phyloP scores from a whole-genome alignment of 2,113 vertebrate species.

The Calidris pugnax region DNA sequence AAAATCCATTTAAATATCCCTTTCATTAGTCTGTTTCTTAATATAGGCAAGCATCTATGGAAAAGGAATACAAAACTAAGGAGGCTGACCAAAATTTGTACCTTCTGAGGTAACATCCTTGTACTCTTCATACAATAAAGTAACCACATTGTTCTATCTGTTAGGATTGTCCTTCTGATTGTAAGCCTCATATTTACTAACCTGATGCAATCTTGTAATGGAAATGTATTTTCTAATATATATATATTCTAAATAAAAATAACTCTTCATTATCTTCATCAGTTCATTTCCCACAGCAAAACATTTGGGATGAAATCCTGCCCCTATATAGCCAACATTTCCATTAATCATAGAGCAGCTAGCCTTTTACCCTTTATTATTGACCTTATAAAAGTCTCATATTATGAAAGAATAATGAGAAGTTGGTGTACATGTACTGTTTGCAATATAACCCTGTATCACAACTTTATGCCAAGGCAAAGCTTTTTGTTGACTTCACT shows the following conservation, averaged over 20 bases:
- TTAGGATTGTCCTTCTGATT: background rate
- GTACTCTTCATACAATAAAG: background rate
- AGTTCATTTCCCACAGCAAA: background rate
- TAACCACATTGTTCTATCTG: background rate
- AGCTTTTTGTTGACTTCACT: background rate
- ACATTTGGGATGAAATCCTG: background rate
- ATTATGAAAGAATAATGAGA: background rate
- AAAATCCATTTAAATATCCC: background rate
- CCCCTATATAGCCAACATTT: background rate
- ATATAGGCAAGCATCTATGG: background rate
- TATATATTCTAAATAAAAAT: background rate
- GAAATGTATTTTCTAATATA: background rate
- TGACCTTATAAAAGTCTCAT: background rate
- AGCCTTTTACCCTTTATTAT: background rate
- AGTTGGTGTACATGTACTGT: background rate
- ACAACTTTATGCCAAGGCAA: background rate
- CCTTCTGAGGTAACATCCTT: background rate
- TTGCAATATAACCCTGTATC: background rate
- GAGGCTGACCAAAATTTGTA: background rate
- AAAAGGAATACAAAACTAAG: background rate
- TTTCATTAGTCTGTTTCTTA: background rate
- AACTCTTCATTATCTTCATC: background rate
- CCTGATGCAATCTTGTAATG: background rate
- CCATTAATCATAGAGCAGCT: background rate
- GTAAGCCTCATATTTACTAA: background rate